Evolutionary conservation across 2,797 vertebrate species (phyloP).

Genomic region (Pangasius mekongensis): DNA sequence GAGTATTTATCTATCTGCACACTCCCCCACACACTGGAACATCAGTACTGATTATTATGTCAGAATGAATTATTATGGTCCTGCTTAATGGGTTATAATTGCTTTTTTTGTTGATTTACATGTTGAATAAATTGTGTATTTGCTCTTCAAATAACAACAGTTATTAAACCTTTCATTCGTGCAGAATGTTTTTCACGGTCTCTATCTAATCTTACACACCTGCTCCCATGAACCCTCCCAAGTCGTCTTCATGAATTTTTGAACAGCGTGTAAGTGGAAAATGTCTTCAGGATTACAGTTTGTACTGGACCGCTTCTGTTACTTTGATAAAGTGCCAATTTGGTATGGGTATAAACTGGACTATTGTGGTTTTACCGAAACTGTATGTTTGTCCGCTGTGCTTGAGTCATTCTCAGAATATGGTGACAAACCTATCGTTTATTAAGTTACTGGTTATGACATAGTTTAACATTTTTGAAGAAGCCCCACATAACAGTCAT

Average conservation of each 20-base stretch:
- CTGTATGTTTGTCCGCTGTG: neutral
- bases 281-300: slow-evolving; percentile 7
- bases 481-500: neutral
- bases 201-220: neutral
- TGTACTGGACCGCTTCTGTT: neutral
- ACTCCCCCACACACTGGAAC: slow-evolving; percentile 4
- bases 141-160: neutral
- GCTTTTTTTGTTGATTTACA: slow-evolving; percentile 21
- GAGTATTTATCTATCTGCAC: neutral
- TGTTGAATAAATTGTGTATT: neutral
- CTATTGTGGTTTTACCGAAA: neutral
- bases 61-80: slow-evolving; percentile 1
- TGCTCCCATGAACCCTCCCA: neutral
- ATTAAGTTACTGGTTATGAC: neutral
- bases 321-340: neutral
- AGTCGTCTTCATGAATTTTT: neutral
- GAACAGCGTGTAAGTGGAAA: neutral
- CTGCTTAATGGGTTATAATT: slow-evolving; percentile 25
- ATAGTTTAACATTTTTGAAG: neutral
- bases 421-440: neutral
- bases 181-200: neutral
- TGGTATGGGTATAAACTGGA: neutral
- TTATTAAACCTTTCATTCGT: neutral
- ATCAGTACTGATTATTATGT: neutral
- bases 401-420: neutral